Base-by-base conservation (phyloP, 2,113 vertebrate genomes). In the Alosa alosa region DNA sequence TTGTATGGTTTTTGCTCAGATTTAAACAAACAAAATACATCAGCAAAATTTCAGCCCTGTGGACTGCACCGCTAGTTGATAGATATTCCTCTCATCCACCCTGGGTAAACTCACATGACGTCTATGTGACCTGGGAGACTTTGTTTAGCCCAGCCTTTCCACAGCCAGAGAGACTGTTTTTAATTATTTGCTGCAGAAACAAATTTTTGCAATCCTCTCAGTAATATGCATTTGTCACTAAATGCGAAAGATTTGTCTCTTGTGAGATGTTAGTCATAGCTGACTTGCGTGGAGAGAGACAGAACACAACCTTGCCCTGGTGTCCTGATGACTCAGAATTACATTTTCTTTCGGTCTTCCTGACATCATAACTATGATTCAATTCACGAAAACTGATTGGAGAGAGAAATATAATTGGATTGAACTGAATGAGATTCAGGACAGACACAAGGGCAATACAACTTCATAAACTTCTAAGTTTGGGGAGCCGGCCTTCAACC, bases 261-360 rank as follows among this genome's bases (percentile, higher is more conserved):
- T 78, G 72, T 78, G 82, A 64, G 41, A 46, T 81, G 81, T 87
- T 84, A 49, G 84, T 84, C 81, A 81, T 44, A 87, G 60, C 45
- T 85, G 50, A 75, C 86, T 81, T 85, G 83, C 64, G 64, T 72
- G 84, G 83, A 49, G 81, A 39, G 86, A 85, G 88, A 81, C 83
- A 86, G 88, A 39, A 45, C 39, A 83, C 86, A 50, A 87, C 86
- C 86, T 84, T 75, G 72, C 72, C 72, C 72, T 84, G 84, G 86
- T 82, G 84, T 88, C 86, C 87, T 82, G 81, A 85, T 88, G 88
- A 84, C 86, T 88, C 41, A 85, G 87, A 84, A 83, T 78, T 78
- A 55, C 83, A 85, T 82, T 83, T 87, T 78, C 72, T 78, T 86
- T 88, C 85, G 83, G 87, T 88, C 87, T 88, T 88, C 84, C 87